phyloP scores from a whole-genome alignment of 2,888 invertebrate species.

The Ectropis crepuscularia region DNA sequence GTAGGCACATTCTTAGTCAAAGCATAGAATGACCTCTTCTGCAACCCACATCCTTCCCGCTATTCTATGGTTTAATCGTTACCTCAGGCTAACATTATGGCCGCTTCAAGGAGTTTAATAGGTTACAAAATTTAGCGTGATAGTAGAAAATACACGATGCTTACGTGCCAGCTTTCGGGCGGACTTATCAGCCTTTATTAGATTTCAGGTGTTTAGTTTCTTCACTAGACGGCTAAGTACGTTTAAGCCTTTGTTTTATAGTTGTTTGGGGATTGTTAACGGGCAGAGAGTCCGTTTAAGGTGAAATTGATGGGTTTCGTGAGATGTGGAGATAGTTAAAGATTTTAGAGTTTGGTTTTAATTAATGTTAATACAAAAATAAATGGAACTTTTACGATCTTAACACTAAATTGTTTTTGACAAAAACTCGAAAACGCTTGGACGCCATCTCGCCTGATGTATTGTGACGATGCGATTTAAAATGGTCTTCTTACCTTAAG shows the following conservation, averaged over 20 bases:
- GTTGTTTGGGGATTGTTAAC: slow-evolving; percentile 36
- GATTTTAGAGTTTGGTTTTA: neutral
- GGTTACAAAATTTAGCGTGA: slow-evolving; percentile 83
- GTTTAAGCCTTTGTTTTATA: slow-evolving; percentile 42
- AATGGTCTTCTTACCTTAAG: no score
- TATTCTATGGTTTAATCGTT: slow-evolving; percentile 80
- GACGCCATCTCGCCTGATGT: no score
- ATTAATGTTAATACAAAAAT: no score
- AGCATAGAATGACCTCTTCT: slow-evolving; percentile 46
- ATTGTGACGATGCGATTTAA: no score
- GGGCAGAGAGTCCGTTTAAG: slow-evolving; percentile 11
- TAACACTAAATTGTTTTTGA: no score
- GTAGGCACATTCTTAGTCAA: neutral
- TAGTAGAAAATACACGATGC: slow-evolving; percentile 81
- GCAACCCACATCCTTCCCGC: slow-evolving; percentile 38
- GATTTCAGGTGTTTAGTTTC: slow-evolving; percentile 72
- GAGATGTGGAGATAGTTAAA: neutral
- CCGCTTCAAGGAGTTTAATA: slow-evolving; percentile 83
- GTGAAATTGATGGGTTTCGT: slow-evolving; percentile 3
- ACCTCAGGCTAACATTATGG: slow-evolving; percentile 83
- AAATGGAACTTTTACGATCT: neutral
- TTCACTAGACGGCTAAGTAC: slow-evolving; percentile 48
- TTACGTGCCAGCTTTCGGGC: slow-evolving; percentile 73
- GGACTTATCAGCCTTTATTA: slow-evolving; percentile 75
- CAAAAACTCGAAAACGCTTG: no score